Evolutionary conservation across 2,888 invertebrate genomes (phyloP).

Genomic region (Dusona sp.): DNA sequence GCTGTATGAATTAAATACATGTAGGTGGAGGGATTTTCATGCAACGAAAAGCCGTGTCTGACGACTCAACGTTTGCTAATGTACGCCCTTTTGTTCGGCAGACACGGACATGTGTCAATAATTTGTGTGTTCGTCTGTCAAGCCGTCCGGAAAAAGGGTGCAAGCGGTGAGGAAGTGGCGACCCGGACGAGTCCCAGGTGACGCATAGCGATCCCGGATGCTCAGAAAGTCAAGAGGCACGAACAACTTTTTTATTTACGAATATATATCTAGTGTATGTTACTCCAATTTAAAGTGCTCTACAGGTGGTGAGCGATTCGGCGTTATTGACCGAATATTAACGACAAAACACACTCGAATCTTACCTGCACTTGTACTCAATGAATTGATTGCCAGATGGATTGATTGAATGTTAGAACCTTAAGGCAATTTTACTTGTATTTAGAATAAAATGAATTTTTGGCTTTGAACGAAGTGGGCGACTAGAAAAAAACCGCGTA

Average conservation of each 20-base stretch:
- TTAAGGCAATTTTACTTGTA: no score
- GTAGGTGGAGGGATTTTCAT: background rate
- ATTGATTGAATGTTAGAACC: no score
- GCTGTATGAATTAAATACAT: conserved; percentile 4
- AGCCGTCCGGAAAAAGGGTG: conserved; percentile 73
- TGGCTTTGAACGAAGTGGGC: no score
- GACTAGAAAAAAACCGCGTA: no score
- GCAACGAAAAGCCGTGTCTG: conserved; percentile 6
- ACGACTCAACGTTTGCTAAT: background rate
- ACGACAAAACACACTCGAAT: background rate
- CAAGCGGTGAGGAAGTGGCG: conserved; percentile 74
- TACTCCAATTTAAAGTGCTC: conserved; percentile 7
- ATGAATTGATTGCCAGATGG: background rate
- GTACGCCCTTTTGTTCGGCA: background rate
- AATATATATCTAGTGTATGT: conserved; percentile 9
- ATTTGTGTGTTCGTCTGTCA: conserved; percentile 26
- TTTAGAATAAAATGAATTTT: no score
- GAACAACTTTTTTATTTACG: conserved; percentile 12
- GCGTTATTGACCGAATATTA: background rate
- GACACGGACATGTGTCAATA: background rate
- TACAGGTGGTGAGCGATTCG: conserved; percentile 8
- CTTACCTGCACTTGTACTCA: background rate
- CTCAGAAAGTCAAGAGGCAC: conserved; percentile 5
- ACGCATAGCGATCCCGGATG: conserved; percentile 63
- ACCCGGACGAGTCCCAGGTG: conserved; percentile 77